phyloP scores from a whole-genome alignment of 2,888 invertebrate genomes.

The Pristionchus exspectatus region DNA sequence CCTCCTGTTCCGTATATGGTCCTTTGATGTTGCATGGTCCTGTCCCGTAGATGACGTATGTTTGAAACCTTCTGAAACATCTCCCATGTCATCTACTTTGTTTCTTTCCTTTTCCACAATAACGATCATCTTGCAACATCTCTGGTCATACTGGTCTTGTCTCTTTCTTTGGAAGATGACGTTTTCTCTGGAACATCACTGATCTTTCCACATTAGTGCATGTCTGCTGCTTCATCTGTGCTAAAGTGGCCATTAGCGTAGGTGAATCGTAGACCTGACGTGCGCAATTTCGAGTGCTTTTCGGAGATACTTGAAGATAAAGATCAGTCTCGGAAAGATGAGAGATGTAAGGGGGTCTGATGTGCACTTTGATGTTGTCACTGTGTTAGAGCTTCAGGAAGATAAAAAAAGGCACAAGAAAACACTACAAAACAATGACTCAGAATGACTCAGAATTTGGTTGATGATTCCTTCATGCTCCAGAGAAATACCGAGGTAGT shows the following conservation, averaged over 20 bases:
- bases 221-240: not conserved
- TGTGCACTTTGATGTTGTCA: not conserved
- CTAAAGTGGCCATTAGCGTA: not conserved
- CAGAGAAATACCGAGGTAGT: slow-evolving; percentile 59
- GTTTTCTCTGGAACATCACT: not conserved
- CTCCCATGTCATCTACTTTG: too few relatives aligned
- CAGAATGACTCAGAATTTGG: slow-evolving; percentile 79
- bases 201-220: not conserved
- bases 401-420: not conserved
- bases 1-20: too few relatives aligned
- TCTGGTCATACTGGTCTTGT: too few relatives aligned
- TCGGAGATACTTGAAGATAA: not conserved
- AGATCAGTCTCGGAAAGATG: not conserved
- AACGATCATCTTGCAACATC: too few relatives aligned
- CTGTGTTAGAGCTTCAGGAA: too few relatives aligned
- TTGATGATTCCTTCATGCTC: slow-evolving; percentile 76
- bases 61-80: not conserved
- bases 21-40: too few relatives aligned
- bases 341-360: too few relatives aligned
- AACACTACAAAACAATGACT: not conserved
- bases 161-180: too few relatives aligned
- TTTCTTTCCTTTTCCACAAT: too few relatives aligned
- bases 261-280: not conserved
- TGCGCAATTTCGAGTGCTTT: not conserved
- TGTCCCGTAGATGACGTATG: not conserved